These are phyloP conservation scores for Pterophyllum scalare DNA, from an alignment of 2,113 vertebrate genomes.

Conservation along the genomic window DNA sequence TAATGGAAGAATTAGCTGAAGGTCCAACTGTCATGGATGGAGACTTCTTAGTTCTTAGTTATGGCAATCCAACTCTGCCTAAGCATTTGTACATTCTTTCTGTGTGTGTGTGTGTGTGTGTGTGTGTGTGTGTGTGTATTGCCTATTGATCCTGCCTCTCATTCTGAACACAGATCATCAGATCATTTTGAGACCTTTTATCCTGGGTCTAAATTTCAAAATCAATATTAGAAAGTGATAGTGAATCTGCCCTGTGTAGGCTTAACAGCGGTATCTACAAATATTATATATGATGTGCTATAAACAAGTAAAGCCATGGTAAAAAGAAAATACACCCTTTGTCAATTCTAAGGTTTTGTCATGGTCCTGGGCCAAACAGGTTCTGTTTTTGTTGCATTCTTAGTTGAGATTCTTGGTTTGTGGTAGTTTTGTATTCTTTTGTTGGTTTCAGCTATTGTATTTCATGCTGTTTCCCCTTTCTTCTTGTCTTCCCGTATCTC, in stretches of 20 bases:
- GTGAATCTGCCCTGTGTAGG: not conserved
- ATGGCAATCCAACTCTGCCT: not conserved
- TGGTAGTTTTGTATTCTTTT: too few relatives aligned
- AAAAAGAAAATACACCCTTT: not conserved
- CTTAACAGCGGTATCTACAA: not conserved
- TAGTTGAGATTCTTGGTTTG: too few relatives aligned
- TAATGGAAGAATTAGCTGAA: slow-evolving; percentile 25
- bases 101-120: not conserved
- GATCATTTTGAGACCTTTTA: not conserved
- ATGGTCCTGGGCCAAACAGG: too few relatives aligned
- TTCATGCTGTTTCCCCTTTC: too few relatives aligned
- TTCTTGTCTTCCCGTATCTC: too few relatives aligned
- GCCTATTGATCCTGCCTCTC: not conserved
- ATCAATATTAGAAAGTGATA: not conserved
- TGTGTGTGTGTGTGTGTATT: not conserved
- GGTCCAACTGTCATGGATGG: not conserved
- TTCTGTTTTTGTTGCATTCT: too few relatives aligned
- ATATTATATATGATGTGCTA: not conserved
- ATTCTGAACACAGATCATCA: not conserved
- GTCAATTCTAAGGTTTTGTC: not conserved
- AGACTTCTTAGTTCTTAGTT: not conserved
- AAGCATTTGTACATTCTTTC: slow-evolving; percentile 12
- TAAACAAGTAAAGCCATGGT: not conserved
- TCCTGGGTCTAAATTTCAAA: not conserved
- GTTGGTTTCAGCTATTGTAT: too few relatives aligned